Percentiles rank a stretch among this genome's conserved stretches.
Conservation (phyloP, 2,113 vertebrate genomes). For the Crocuta crocuta region DNA sequence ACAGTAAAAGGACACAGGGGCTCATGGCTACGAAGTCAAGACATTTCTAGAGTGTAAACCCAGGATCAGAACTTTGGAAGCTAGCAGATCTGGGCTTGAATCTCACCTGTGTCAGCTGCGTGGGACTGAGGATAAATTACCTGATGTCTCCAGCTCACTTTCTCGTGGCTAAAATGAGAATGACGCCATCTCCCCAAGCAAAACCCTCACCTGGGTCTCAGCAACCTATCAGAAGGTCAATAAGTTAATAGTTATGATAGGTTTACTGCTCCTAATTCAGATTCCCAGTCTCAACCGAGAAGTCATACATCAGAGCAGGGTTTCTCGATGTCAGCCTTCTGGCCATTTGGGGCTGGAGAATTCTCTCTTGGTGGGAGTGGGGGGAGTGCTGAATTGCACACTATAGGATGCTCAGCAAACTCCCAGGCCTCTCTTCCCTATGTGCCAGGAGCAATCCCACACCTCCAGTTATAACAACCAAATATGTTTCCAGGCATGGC, state of each 20-base stretch:
- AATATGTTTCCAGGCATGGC: background rate
- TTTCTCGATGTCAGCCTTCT: background rate
- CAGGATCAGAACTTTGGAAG: background rate
- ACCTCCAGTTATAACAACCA: background rate
- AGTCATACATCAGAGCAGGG: background rate
- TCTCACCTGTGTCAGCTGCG: background rate
- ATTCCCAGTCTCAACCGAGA: background rate
- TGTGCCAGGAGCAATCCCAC: background rate
- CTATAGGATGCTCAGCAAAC: background rate
- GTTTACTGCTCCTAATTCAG: background rate
- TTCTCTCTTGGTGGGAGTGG: background rate
- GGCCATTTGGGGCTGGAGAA: background rate
- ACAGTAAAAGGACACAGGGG: background rate
- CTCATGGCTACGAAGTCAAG: background rate
- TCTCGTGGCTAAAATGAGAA: background rate
- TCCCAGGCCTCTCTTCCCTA: background rate
- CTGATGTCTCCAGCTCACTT: background rate
- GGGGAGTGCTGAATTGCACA: rapidly evolving
- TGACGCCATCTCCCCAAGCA: background rate
- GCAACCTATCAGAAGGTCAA: background rate
- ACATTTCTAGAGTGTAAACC: background rate
- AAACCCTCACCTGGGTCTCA: background rate
- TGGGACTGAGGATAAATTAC: background rate
- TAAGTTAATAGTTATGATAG: background rate
- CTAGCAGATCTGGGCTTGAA: background rate